Percentiles rank a stretch among this genome's conserved stretches.
Evolutionary conservation across 1,140 invertebrate species (phyloP).

Genomic region (Drosophila miranda): DNA sequence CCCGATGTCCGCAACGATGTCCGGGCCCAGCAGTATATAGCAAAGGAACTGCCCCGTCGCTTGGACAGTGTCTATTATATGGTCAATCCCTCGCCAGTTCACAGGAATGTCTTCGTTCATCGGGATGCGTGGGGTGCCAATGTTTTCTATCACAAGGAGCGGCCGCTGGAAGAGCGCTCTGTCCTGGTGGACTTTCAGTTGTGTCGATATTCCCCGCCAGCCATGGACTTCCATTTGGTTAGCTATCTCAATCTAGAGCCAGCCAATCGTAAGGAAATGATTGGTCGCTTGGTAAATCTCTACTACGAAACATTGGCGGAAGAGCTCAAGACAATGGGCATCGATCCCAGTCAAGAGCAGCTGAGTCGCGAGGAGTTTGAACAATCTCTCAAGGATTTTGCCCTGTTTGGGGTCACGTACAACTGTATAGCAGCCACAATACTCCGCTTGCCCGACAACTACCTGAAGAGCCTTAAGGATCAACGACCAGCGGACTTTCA

Average conservation of each 20-base stretch:
- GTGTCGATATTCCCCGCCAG: constrained; percentile 84
- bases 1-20: constrained; percentile 43
- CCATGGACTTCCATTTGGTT: constrained; percentile 83
- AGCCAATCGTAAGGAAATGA: constrained; percentile 36
- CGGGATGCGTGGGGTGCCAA: constrained; percentile 86
- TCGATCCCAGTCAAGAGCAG: constrained; percentile 37
- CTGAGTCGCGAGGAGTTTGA: constrained; percentile 50
- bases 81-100: constrained; percentile 64
- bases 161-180: constrained; percentile 80
- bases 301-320: constrained; percentile 50
- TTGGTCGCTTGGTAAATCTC: constrained; percentile 7
- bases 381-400: constrained; percentile 60
- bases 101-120: constrained; percentile 85
- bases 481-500: constrained; percentile 56
- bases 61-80: constrained; percentile 75
- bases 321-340: constrained; percentile 42
- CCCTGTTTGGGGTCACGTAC: constrained; percentile 63
- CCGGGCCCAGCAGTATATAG: constrained; percentile 55
- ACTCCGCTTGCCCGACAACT: constrained; percentile 63
- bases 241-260: constrained; percentile 66
- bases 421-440: constrained; percentile 72
- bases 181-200: constrained; percentile 86
- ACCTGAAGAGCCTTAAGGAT: constrained; percentile 62
- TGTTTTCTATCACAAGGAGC: constrained; percentile 84
- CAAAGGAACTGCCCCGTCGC: constrained; percentile 55